Conservation (phyloP, 1,140 invertebrate species). For the Caenorhabditis remanei region DNA sequence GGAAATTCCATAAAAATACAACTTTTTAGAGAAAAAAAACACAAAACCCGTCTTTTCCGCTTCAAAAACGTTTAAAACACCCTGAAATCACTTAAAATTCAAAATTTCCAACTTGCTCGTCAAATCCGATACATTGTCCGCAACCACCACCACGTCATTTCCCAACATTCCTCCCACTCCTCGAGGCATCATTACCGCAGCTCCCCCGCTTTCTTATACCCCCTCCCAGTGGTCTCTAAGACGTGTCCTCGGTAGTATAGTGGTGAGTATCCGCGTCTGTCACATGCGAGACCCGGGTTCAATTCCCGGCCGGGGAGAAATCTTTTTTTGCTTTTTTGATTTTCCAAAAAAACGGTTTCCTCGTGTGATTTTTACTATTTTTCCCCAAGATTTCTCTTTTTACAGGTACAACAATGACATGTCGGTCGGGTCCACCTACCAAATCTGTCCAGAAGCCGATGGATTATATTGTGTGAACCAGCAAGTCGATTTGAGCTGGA, state of each 20-base stretch:
- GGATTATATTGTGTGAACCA: conserved; percentile 51
- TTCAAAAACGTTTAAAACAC: too few relatives aligned
- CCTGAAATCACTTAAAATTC: too few relatives aligned
- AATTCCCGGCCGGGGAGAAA: conserved; percentile 72
- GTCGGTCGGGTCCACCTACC: conserved; percentile 8
- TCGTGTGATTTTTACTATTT: too few relatives aligned
- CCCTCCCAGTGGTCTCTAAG: background rate
- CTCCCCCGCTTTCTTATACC: background rate
- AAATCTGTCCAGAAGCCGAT: conserved; percentile 56
- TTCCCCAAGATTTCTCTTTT: background rate
- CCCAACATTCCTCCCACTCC: background rate
- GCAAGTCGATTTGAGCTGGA: conserved; percentile 31
- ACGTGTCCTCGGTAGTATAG: conserved; percentile 51
- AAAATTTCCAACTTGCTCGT: background rate
- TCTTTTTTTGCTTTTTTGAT: conserved; percentile 27
- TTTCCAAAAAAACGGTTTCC: too few relatives aligned
- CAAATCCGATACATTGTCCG: background rate
- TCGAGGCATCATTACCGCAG: background rate
- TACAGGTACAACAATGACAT: conserved; percentile 63
- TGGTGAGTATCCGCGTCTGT: conserved; percentile 54
- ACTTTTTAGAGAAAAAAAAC: too few relatives aligned
- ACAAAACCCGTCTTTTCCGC: too few relatives aligned
- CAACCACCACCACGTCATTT: background rate
- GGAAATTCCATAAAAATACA: too few relatives aligned
- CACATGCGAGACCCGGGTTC: conserved; percentile 68